Base-by-base conservation (phyloP, 2,113 vertebrate species). In the Pao palembangensis region DNA sequence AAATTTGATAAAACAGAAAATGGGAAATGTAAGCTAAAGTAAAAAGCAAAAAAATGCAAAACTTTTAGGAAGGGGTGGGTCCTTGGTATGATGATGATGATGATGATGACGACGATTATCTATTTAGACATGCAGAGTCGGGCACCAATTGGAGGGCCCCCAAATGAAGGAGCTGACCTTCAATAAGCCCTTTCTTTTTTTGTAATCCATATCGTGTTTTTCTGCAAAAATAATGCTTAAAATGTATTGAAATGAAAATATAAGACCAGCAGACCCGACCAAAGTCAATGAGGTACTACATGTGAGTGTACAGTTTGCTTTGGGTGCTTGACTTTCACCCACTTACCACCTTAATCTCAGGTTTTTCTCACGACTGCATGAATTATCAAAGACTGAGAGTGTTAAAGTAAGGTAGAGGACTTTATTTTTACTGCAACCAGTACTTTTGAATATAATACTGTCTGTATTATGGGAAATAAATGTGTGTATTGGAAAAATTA, bases 151-250 rank as follows among this genome's bases (percentile, higher is more conserved):
- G 86, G 85, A 88, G 75, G 69, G 83, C 66, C 82, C 78, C 82
- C 90, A 88, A 90, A 90, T 90, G 83, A 90, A 90, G 90, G 86
- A 81, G 78, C 69, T 90, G 86, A 90, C 90, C 90, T 91, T 91
- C 88, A 88, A 81, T 78, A 75, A 84, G 81, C 80, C 81, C 77
- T 84, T 82, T 72, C 71, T 85, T 84, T 85, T 79, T 90, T 92
- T 87, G 89, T 91, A 91, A 91, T 85, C 80, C 64, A 84, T 78
- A 75, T 79, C 75, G 81, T 79, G 81, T 87, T 91, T 87, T 87
- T 86, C 87, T 70, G 61, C 83, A 85, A 77, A 79, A 88, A 83
- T 63, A 75, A 80, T 69, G 72, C 75, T 31, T 31, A 38, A 38
- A 38, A 38, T 11, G 34, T 11, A 38, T 11, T 38, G 34, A 69